Base-by-base conservation (phyloP, 37 sponge, comb jelly and placozoan genomes). In the Petrosia ficiformis region DNA sequence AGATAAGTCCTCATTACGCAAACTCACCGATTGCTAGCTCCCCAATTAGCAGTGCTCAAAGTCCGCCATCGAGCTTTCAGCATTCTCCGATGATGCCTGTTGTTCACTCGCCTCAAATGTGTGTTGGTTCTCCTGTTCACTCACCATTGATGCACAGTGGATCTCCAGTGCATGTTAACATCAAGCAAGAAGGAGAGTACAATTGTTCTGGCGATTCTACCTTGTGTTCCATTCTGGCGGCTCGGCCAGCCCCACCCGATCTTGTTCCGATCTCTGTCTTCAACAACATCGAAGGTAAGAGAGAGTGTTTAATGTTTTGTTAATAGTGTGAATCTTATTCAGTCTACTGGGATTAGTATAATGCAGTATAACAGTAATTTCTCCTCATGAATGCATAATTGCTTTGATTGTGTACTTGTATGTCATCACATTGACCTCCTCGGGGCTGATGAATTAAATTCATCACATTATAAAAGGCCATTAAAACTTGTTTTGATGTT, bases 41-140 rank as follows among this genome's bases (percentile, higher is more conserved):
- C 16, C 77, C 77, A 25, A 65, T n/a, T 29, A 61, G 28, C 14
- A 19, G 54, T 14, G 54, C 54, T 14, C 44, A 36, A 73, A 73
- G 2, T 70, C 75, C 4, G 67, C 67, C 34, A 21, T 61, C 35
- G 57, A n/a, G n/a, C n/a, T 58, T 6, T 10, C 75, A 59, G 52
- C 75, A 86, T 28, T 75, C 81, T 21, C 85, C 85, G 2, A 10
- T 48, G 28, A 72, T 77, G 79, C 65, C 65, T 37, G 73, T 39
- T 3, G 35, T 67, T 24, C 78, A 77, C 8, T 86, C 86, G 6
- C 81, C 86, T 0, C 35, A 59, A 6, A 5, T 5, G 5, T 8
- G 28, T 6, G 63, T 29, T 6, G 63, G 28, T 26, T 26, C 22
- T n/a, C 63, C 63, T 5, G 28, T 61, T 29, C 63, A 26, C 26